A percentile compares a stretch with the other conserved stretches of the same genome.
Conservation (phyloP, 2,888 invertebrate species). For the Tribolium freemani region DNA sequence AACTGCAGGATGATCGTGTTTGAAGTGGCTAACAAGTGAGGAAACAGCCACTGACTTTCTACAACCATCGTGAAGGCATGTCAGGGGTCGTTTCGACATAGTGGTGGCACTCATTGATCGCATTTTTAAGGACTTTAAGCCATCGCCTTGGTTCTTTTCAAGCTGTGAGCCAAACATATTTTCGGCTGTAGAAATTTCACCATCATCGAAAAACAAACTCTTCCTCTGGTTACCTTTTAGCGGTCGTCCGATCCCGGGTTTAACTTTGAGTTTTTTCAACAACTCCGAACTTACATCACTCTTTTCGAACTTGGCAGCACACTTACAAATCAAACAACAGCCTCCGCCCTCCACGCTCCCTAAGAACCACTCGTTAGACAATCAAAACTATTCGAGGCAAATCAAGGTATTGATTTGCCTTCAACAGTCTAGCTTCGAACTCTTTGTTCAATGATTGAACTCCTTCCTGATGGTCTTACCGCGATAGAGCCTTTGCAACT, state of each 20-base stretch:
- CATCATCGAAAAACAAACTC: neutral
- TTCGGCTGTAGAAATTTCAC: slow-evolving; percentile 32
- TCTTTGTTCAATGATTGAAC: neutral
- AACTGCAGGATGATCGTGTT: slow-evolving; percentile 62
- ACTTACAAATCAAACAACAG: slow-evolving; percentile 54
- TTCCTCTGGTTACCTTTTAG: slow-evolving; percentile 55
- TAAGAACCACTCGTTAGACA: slow-evolving; percentile 16
- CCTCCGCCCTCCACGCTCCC: slow-evolving; percentile 49
- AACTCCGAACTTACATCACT: slow-evolving; percentile 55
- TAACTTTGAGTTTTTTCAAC: slow-evolving; percentile 58
- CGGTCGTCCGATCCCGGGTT: slow-evolving; percentile 62
- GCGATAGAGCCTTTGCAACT: slow-evolving; percentile 52
- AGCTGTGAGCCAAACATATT: slow-evolving; percentile 50
- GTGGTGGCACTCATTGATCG: neutral
- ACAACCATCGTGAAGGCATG: slow-evolving; percentile 63
- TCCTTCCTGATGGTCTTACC: slow-evolving; percentile 50
- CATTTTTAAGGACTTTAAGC: slow-evolving; percentile 40
- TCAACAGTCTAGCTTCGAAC: neutral
- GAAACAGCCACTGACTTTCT: slow-evolving; percentile 61
- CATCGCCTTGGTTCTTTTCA: slow-evolving; percentile 49
- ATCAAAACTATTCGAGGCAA: neutral
- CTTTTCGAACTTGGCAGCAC: slow-evolving; percentile 51
- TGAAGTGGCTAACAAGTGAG: slow-evolving; percentile 62
- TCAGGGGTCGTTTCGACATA: slow-evolving; percentile 48
- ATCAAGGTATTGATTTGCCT: neutral